phyloP scores from a whole-genome alignment of 1,140 invertebrate genomes.

The Aporrectodea caliginosa region DNA sequence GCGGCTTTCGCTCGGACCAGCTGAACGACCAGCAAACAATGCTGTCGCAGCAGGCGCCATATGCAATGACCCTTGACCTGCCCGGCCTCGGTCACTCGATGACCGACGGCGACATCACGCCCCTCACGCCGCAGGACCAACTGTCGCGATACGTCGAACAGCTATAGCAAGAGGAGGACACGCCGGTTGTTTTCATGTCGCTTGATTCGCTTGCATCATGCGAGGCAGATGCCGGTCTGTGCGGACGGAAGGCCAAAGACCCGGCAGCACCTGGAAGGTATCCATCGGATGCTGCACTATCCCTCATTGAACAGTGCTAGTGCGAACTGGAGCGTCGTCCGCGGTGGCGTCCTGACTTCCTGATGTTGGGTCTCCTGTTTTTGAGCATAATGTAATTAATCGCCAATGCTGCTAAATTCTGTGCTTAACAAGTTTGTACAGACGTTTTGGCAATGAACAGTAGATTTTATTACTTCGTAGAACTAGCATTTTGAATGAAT shows the following conservation, averaged over 20 bases:
- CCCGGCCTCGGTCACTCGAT: slow-evolving; percentile 54
- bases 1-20: slow-evolving; percentile 68
- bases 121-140: slow-evolving; percentile 89
- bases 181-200: background rate
- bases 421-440: background rate
- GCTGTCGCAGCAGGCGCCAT: background rate
- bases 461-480: background rate
- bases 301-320: too few species aligned
- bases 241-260: too few species aligned
- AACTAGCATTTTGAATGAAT: background rate
- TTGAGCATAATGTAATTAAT: background rate
- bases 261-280: too few species aligned
- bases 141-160: slow-evolving; percentile 88
- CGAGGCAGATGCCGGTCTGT: background rate
- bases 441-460: background rate
- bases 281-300: too few species aligned
- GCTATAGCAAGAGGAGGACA: slow-evolving; percentile 60
- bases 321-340: too few species aligned
- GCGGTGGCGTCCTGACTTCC: background rate
- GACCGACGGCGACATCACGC: slow-evolving; percentile 91
- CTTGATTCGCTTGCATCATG: background rate
- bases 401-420: background rate
- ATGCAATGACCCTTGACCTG: background rate
- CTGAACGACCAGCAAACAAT: background rate
- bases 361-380: background rate